phyloP scores from a whole-genome alignment of 2,888 invertebrate genomes.

The Baccha elongata region DNA sequence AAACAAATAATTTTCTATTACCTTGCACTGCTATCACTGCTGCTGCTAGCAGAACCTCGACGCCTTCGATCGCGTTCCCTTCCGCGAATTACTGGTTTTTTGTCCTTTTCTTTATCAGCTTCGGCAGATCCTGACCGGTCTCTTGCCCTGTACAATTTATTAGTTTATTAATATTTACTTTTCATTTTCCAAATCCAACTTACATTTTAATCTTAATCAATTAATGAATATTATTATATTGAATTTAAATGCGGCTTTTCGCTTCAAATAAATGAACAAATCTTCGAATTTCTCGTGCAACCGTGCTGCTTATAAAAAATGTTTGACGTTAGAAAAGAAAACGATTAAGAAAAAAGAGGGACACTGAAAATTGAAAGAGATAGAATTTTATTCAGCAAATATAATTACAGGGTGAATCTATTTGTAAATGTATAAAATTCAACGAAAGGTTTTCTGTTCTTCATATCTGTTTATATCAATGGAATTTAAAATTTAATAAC shows the following conservation, averaged over 20 bases:
- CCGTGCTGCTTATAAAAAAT: slow-evolving; percentile 14
- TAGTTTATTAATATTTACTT: background rate
- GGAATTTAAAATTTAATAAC: no score
- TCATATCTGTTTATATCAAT: no score
- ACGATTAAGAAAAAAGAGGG: background rate
- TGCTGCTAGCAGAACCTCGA: slow-evolving; percentile 88
- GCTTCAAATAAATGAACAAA: slow-evolving; percentile 42
- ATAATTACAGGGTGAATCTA: background rate
- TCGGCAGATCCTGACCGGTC: slow-evolving; percentile 88
- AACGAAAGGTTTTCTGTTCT: no score
- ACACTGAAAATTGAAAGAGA: background rate
- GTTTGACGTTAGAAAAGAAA: slow-evolving; percentile 46
- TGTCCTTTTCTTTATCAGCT: slow-evolving; percentile 89
- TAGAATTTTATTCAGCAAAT: background rate
- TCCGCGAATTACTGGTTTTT: slow-evolving; percentile 81
- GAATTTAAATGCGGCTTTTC: background rate
- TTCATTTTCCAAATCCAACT: background rate
- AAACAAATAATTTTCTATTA: no score
- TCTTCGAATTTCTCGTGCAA: no score
- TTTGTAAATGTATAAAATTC: no score
- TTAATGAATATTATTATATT: background rate
- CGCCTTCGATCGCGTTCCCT: slow-evolving; percentile 82
- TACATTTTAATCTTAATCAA: slow-evolving; percentile 40
- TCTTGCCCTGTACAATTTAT: slow-evolving; percentile 85
- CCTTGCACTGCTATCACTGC: slow-evolving; percentile 91